A percentile compares a stretch with the other conserved stretches of the same genome.
Evolutionary conservation across 2,797 vertebrate species (phyloP).

Genomic region (Tiaroga cobitis): DNA sequence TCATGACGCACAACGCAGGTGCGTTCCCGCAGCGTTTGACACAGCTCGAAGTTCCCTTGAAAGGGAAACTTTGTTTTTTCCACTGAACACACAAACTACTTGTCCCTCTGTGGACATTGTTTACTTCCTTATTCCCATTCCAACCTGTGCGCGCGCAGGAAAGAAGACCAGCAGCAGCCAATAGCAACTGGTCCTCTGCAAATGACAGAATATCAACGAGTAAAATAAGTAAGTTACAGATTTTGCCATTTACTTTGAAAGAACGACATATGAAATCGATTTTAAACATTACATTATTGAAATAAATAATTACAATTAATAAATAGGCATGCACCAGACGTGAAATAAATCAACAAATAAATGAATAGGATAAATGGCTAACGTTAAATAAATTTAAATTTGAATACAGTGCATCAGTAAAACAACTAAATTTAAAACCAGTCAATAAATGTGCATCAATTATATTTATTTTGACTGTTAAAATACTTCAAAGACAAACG

Average conservation of each 20-base stretch:
- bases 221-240: not conserved
- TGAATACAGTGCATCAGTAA: not conserved
- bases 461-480: not conserved
- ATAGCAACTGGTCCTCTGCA: not conserved
- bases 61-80: not conserved
- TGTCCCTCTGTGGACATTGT: slow-evolving; percentile 30
- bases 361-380: not conserved
- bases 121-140: slow-evolving; percentile 43
- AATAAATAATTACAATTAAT: not conserved
- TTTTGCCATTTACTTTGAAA: not conserved
- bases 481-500: not conserved
- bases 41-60: no score
- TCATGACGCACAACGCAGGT: no score
- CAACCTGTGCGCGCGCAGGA: slow-evolving; percentile 9
- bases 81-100: not conserved
- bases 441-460: not conserved
- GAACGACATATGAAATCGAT: not conserved
- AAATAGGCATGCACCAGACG: not conserved
- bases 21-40: no score
- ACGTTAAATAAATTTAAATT: not conserved
- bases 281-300: not conserved
- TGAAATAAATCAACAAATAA: not conserved
- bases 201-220: not conserved
- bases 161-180: not conserved
- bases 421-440: not conserved